Percentiles rank a stretch among this genome's conserved stretches.
phyloP scores from a whole-genome alignment of 2,888 invertebrate genomes.

The Eudemis profundana region DNA sequence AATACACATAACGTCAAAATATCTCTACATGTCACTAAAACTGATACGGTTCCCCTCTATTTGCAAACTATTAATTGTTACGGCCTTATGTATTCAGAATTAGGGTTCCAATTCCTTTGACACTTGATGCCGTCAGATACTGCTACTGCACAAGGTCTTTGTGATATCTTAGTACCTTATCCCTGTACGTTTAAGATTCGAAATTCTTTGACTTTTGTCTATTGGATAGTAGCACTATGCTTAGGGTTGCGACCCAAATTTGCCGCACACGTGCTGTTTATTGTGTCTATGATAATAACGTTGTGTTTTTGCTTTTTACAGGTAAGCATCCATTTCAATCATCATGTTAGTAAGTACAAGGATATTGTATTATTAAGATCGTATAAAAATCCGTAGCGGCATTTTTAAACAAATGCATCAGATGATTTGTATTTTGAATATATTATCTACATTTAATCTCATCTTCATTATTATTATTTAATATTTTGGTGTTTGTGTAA shows the following conservation, averaged over 20 bases:
- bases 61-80: slow-evolving; percentile 10
- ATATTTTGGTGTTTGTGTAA: too few relatives aligned
- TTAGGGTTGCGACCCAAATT: slow-evolving; percentile 42
- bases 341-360: slow-evolving; percentile 7
- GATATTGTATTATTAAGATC: not conserved
- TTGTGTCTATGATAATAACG: slow-evolving; percentile 40
- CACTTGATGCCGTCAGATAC: slow-evolving; percentile 22
- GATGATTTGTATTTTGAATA: too few relatives aligned
- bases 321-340: slow-evolving; percentile 35
- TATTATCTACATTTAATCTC: too few relatives aligned
- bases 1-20: slow-evolving; percentile 39
- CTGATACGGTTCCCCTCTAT: slow-evolving; percentile 40
- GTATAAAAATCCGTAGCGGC: not conserved
- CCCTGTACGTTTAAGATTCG: slow-evolving; percentile 1
- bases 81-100: not conserved
- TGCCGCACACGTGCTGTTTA: slow-evolving; percentile 40
- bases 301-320: slow-evolving; percentile 38
- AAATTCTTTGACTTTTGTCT: not conserved
- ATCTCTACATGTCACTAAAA: slow-evolving; percentile 37
- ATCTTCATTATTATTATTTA: too few relatives aligned
- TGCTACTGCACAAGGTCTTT: slow-evolving; percentile 25
- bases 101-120: slow-evolving; percentile 22
- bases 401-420: not conserved
- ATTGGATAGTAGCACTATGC: slow-evolving; percentile 38
- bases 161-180: slow-evolving; percentile 10